These are phyloP conservation scores for Malurus melanocephalus DNA, from an alignment of 2,113 vertebrate species.

Conservation along the genomic window DNA sequence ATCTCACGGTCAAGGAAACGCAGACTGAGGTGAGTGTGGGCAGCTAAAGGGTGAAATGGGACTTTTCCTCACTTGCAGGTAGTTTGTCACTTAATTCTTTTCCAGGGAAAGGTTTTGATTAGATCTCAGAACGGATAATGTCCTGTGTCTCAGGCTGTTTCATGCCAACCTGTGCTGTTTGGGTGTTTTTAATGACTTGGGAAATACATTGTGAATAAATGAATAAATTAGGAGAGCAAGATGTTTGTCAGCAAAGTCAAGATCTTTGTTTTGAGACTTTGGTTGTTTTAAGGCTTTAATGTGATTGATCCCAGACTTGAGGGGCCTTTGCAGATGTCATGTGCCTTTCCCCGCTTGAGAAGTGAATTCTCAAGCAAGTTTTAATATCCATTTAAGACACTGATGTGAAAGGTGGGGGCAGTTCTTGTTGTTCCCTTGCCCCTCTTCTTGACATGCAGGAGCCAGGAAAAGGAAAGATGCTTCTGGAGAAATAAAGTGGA, in stretches of 20 bases:
- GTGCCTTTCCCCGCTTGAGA: neutral
- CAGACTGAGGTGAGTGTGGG: conserved; percentile 83
- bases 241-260: neutral
- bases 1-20: conserved; percentile 90
- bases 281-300: neutral
- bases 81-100: neutral
- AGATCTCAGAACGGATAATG: neutral
- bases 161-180: neutral
- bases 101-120: neutral
- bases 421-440: neutral
- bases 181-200: neutral
- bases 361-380: neutral
- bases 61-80: neutral
- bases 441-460: neutral
- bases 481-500: neutral
- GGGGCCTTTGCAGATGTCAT: neutral
- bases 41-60: neutral
- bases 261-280: neutral
- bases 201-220: neutral
- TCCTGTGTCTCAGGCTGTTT: neutral
- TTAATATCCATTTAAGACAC: neutral
- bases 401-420: neutral
- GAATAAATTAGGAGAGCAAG: neutral
- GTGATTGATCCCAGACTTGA: neutral
- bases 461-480: neutral